Evolutionary conservation across 1,140 invertebrate genomes (phyloP), one percentile per base, ranked within the genome.

Genomic region (Trissolcus basalis): DNA sequence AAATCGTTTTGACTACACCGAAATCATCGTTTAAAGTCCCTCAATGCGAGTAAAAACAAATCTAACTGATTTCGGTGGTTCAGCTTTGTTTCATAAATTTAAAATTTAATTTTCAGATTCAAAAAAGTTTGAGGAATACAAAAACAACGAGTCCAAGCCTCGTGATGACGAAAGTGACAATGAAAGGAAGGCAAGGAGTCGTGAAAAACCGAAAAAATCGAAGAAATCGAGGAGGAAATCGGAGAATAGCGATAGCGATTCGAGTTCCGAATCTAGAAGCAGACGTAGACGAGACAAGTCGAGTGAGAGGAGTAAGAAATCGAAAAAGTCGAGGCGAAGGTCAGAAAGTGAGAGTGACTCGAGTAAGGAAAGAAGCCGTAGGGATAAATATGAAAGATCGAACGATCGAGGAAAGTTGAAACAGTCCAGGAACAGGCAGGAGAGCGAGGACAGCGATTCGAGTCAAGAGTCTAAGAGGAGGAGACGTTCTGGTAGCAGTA

Each of bases 61-160:
- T 16, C 2, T 11, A 13, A 13, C 11, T 44, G 11, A 49, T 67
- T 56, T 51, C 68, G 55, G 19, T 13, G 10, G 35, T 77, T 78
- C 78, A 80, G 80, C 54, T 58, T 15, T 71, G 15, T 79, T 86
- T 79, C 83, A 81, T 84, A 71, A 82, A 79, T 45, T 76, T 56
- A 72, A 67, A 49, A 80, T 80, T 81, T 85, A 45, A 85, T 89
- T 27, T 90, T 71, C 77, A 94, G 93, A 94, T 89, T 88, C 90
- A 4, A 90, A 90, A 16, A 92, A 92, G 61, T 94, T 91, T 82
- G 91, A 93, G 75, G 90, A 92, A 77, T 93, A 92, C 65, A 93
- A 92, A 78, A 90, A 89, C 58, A 90, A 44, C 11, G 43, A 39
- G n/a, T 11, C 9, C 9, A 39, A 4, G 54, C 58, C 60, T 9